phyloP scores from a whole-genome alignment of 1,140 invertebrate species.

The Lepidotrigona ventralis region DNA sequence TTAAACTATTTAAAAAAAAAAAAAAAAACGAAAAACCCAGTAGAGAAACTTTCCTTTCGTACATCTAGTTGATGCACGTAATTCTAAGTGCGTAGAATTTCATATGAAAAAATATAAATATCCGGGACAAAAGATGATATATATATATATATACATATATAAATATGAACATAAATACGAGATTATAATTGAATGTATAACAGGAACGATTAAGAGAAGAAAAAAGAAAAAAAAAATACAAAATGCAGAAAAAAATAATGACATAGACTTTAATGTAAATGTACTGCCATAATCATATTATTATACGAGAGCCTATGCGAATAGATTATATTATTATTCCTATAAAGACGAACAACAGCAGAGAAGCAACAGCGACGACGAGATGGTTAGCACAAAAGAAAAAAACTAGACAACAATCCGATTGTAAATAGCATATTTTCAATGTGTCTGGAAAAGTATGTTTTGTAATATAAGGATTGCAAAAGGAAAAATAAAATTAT shows the following conservation, averaged over 20 bases:
- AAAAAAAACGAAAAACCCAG: neutral
- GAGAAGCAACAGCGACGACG: constrained; percentile 27
- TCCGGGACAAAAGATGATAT: neutral
- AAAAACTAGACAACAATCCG: constrained; percentile 72
- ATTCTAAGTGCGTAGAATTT: constrained; percentile 69
- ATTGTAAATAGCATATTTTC: constrained; percentile 80
- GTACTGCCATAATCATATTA: constrained; percentile 80
- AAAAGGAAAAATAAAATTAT: constrained; percentile 77
- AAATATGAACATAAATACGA: constrained; percentile 44
- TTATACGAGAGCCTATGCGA: constrained; percentile 77
- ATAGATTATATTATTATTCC: constrained; percentile 75
- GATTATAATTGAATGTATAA: constrained; percentile 45
- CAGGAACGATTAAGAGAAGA: constrained; percentile 35
- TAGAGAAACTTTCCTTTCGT: constrained; percentile 59
- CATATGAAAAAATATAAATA: constrained; percentile 53
- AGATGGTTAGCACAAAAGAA: constrained; percentile 73
- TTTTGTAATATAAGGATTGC: constrained; percentile 81
- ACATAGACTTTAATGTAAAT: constrained; percentile 79
- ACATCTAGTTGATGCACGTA: constrained; percentile 71
- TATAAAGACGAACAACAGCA: constrained; percentile 73
- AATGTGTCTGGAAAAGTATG: constrained; percentile 80
- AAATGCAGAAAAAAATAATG: constrained; percentile 56
- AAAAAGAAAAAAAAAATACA: neutral
- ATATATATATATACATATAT: constrained; percentile 32
- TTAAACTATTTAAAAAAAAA: constrained; percentile 13